Evolutionary conservation across 1,140 invertebrate genomes (phyloP).

Genomic region (Atta texana): DNA sequence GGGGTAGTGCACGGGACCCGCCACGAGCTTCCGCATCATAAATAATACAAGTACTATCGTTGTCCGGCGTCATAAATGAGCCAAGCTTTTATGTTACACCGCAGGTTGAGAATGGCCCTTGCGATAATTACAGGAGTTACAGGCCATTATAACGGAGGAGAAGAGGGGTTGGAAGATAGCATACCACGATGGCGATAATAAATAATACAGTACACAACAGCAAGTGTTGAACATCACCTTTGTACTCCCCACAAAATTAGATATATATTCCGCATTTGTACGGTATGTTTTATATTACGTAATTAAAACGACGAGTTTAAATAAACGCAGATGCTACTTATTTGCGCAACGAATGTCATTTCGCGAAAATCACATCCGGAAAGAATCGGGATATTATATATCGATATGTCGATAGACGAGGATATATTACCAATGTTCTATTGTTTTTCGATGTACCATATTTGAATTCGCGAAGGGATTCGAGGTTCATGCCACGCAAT

Average conservation of each 20-base stretch:
- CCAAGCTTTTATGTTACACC: conserved; percentile 59
- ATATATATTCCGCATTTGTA: conserved; percentile 33
- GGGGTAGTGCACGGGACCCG: conserved; percentile 29
- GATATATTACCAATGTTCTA: conserved; percentile 13
- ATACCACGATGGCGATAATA: conserved; percentile 50
- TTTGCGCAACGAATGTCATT: background rate
- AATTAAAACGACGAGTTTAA: conserved; percentile 32
- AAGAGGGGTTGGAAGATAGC: background rate
- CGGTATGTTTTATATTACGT: background rate
- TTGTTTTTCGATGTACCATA: conserved; percentile 22
- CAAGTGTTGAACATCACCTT: conserved; percentile 32
- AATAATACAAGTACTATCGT: conserved; percentile 65
- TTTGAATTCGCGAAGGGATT: background rate
- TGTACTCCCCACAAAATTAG: conserved; percentile 38
- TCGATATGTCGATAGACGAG: background rate
- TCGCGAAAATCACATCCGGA: background rate
- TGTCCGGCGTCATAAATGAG: conserved; percentile 59
- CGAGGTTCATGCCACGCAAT: background rate
- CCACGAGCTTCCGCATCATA: conserved; percentile 54
- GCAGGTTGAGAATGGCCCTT: conserved; percentile 39
- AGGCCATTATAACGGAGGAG: conserved; percentile 28
- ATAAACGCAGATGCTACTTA: background rate
- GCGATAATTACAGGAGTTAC: conserved; percentile 67
- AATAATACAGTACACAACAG: conserved; percentile 28
- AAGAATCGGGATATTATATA: background rate